A percentile compares a stretch with the other conserved stretches of the same genome.
Conservation (phyloP, 92 coral and sea anemone genomes). For the Palythoa caribaeorum region DNA sequence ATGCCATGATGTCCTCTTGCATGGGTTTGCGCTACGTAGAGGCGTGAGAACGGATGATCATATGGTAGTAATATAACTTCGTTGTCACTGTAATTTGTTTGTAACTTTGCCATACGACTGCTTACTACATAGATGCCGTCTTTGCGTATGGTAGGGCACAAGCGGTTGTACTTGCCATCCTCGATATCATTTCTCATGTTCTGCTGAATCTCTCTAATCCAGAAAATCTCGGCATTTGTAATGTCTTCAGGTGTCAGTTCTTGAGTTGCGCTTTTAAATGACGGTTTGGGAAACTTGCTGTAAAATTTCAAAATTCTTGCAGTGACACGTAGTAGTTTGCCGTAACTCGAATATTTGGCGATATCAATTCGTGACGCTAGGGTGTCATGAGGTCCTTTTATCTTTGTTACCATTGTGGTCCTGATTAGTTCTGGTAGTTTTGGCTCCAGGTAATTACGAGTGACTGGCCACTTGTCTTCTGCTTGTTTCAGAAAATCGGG, state of each 20-base stretch:
- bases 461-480: too few relatives aligned
- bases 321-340: not conserved
- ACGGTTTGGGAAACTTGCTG: not conserved
- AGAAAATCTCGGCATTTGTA: not conserved
- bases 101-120: slow-evolving; percentile 25
- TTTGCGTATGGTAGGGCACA: slow-evolving; percentile 30
- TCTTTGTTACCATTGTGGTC: not conserved
- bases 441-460: too few relatives aligned
- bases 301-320: not conserved
- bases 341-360: not conserved
- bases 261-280: not conserved
- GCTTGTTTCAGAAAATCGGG: too few relatives aligned
- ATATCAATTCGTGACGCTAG: slow-evolving; percentile 24
- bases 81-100: slow-evolving; percentile 27
- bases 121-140: slow-evolving; percentile 50
- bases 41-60: slow-evolving; percentile 41
- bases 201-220: slow-evolving; percentile 1
- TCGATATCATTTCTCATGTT: slow-evolving; percentile 19
- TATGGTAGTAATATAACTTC: slow-evolving; percentile 44
- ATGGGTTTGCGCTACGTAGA: slow-evolving; percentile 40
- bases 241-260: not conserved
- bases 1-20: slow-evolving; percentile 7
- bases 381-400: not conserved
- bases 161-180: slow-evolving; percentile 44
- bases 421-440: too few relatives aligned